Conservation (phyloP, 2,113 vertebrate species). For the Choloepus hoffmanni region DNA sequence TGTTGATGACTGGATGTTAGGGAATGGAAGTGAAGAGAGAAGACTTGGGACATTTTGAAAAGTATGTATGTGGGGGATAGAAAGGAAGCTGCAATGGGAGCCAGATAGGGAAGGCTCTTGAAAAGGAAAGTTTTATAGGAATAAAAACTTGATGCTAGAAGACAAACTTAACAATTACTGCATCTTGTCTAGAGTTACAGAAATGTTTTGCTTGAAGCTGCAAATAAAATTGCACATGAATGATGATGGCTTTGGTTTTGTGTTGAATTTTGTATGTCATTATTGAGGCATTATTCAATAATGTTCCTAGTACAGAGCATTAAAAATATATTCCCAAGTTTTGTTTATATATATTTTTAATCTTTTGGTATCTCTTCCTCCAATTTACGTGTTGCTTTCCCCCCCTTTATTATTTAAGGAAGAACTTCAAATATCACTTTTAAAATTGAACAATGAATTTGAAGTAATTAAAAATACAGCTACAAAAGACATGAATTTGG, state of each 20-base stretch:
- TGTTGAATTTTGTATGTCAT: background rate
- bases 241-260: background rate
- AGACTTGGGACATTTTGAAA: background rate
- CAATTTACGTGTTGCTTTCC: background rate
- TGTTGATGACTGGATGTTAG: background rate
- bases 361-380: background rate
- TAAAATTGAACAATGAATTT: constrained; percentile 75
- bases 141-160: background rate
- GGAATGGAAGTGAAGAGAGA: background rate
- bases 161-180: background rate
- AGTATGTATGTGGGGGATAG: background rate
- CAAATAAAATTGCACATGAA: background rate
- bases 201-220: background rate
- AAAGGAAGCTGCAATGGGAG: background rate
- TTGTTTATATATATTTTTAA: background rate
- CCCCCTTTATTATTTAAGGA: constrained; percentile 79
- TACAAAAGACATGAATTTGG: constrained; percentile 76
- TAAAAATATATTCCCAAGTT: background rate
- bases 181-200: background rate
- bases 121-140: background rate
- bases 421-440: constrained; percentile 79
- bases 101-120: background rate
- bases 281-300: background rate
- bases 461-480: constrained; percentile 71
- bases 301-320: background rate